A percentile compares a stretch with the other conserved stretches of the same genome.
These are phyloP conservation scores for Dasypolia templi DNA, from an alignment of 2,888 invertebrate genomes.

Conservation along the genomic window DNA sequence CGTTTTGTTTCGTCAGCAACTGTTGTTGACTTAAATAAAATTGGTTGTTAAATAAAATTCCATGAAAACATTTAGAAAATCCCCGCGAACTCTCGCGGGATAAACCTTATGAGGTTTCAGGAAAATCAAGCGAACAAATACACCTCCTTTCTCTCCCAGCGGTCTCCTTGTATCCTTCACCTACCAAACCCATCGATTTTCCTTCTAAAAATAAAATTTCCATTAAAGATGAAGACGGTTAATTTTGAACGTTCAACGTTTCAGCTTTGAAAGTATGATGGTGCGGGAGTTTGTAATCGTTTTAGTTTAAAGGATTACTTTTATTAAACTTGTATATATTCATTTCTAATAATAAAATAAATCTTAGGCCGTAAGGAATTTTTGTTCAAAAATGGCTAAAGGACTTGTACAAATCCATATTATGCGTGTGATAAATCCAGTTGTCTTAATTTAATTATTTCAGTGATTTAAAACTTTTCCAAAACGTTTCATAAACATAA, in stretches of 20 bases:
- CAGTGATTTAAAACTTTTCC: background rate
- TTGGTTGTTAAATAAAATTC: constrained; percentile 39
- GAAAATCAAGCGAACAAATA: constrained; percentile 53
- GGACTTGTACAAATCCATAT: background rate
- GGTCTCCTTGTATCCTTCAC: constrained; percentile 47
- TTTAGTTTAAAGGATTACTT: constrained; percentile 36
- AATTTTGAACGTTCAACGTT: constrained; percentile 40
- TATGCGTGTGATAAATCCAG: background rate
- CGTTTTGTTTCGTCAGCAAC: constrained; percentile 12
- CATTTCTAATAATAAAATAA: background rate
- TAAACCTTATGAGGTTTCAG: constrained; percentile 47
- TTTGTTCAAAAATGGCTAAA: constrained; percentile 18
- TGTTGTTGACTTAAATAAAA: constrained; percentile 25
- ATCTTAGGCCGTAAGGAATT: background rate
- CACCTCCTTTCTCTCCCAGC: constrained; percentile 28
- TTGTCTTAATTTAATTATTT: background rate
- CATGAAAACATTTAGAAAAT: constrained; percentile 53
- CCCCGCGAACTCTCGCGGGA: constrained; percentile 28
- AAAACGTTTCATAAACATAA: background rate
- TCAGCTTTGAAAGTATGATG: constrained; percentile 27
- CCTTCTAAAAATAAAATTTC: constrained; percentile 53
- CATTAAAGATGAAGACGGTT: constrained; percentile 51
- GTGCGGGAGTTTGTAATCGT: constrained; percentile 20
- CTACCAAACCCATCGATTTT: constrained; percentile 47
- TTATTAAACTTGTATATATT: constrained; percentile 21